Conservation (phyloP, 2,888 invertebrate species). For the Coronaproctus castanopsis region DNA sequence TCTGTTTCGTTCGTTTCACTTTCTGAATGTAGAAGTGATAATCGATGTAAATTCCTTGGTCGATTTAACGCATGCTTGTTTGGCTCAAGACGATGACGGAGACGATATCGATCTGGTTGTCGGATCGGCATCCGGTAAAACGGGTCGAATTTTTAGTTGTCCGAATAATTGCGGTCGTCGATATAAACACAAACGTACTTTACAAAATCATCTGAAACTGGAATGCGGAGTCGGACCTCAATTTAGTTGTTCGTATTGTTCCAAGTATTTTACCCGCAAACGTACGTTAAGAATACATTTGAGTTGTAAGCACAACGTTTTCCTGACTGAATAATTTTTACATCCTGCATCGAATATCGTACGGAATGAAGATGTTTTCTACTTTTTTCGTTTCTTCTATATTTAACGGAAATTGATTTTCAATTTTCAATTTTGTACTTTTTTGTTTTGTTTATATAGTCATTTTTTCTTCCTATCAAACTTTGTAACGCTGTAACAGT, state of each 20-base stretch:
- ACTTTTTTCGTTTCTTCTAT: too few species aligned
- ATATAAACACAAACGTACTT: slow-evolving; percentile 17
- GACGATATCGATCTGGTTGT: neutral
- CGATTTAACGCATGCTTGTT: neutral
- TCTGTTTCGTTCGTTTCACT: too few species aligned
- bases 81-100: neutral
- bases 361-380: too few species aligned
- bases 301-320: slow-evolving; percentile 11
- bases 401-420: too few species aligned
- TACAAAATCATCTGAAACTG: slow-evolving; percentile 17
- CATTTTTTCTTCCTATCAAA: too few species aligned
- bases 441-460: too few species aligned
- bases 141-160: slow-evolving; percentile 2
- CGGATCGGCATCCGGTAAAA: neutral
- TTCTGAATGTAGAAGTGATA: neutral
- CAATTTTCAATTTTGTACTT: too few species aligned
- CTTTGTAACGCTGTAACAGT: too few species aligned
- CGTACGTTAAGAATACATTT: slow-evolving; percentile 17
- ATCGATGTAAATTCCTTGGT: neutral
- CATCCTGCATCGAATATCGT: too few species aligned
- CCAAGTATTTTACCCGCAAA: slow-evolving; percentile 25
- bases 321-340: neutral
- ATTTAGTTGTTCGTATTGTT: slow-evolving; percentile 23
- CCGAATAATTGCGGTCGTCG: slow-evolving; percentile 15
- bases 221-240: slow-evolving; percentile 24